Conservation (phyloP, 2,113 vertebrate species). For the Oreocharis arfaki region DNA sequence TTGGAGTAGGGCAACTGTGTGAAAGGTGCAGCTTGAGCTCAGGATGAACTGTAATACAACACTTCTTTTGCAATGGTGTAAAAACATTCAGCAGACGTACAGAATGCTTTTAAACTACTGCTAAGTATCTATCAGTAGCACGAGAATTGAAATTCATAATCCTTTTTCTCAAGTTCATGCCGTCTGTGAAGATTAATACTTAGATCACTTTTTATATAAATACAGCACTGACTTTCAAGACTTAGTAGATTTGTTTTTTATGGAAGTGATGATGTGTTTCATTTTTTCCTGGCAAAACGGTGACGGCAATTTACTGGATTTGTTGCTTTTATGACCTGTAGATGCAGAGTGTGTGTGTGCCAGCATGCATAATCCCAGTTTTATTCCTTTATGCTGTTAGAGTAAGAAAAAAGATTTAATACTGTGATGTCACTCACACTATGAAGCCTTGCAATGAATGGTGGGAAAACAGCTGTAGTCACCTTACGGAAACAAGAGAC, state of each 20-base stretch:
- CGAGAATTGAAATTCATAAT: background rate
- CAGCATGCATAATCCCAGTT: background rate
- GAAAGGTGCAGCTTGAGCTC: background rate
- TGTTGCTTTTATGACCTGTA: constrained; percentile 35
- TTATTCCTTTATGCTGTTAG: background rate
- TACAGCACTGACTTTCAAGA: background rate
- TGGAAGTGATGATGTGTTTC: background rate
- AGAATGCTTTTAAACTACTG: background rate
- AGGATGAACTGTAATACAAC: background rate
- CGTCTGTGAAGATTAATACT: background rate
- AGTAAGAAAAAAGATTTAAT: background rate
- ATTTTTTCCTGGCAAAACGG: background rate
- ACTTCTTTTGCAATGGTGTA: background rate
- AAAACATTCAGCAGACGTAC: background rate
- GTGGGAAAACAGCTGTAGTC: background rate
- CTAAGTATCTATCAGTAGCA: background rate
- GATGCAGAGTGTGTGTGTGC: background rate
- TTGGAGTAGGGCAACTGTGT: background rate
- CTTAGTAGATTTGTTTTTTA: background rate
- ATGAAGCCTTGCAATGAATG: background rate
- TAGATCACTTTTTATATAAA: background rate
- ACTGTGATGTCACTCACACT: background rate
- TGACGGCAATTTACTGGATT: background rate
- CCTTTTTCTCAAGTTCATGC: background rate
- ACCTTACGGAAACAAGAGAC: background rate